Base-by-base conservation (phyloP, 2,113 vertebrate genomes). In the Galeopterus variegatus region DNA sequence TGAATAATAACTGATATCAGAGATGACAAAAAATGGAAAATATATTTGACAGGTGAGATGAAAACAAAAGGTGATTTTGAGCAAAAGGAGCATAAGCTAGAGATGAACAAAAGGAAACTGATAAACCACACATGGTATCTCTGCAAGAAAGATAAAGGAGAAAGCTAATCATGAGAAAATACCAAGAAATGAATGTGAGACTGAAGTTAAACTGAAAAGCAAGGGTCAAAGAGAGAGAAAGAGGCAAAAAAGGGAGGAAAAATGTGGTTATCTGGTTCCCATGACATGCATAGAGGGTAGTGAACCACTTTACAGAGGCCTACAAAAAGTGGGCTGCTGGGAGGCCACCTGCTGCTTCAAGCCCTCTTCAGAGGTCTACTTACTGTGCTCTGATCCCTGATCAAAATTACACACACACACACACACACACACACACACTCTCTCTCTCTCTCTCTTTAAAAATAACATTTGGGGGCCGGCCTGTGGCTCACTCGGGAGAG, bases 61-160 rank as follows among this genome's bases (percentile, higher is more conserved):
- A 92, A 94, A 83, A 70, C 41, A 88, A 62, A 87, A 62, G 28
- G 8, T 41, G 79, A 89, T 33, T 79, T 67, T 76, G 28, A 67
- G 58, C 24, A 79, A 85, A 77, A 95, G 54, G 18, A 95, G 77
- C 76, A 18, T 15, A 77, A 60, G 36, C 33, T 31, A 64, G 23
- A 69, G 58, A 91, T 67, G 60, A 58, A 87, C 67, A 88, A 75
- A 65, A 0, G 11, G 41, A 93, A 91, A 3, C 56, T 26, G 23
- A 80, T 19, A 11, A 86, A 52, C 54, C 33, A 58, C 18, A 91
- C 5, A 3, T 2, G 11, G 21, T 26, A 70, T 33, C 41, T 60
- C 54, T 81, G 65, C 60, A 75, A 62, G 76, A 62, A 13, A 92
- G 64, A 41, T 3, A 52, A 28, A 92, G n/a, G 31, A 75, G 50